A percentile compares a stretch with the other conserved stretches of the same genome.
These are phyloP conservation scores for Dicentrarchus labrax DNA, from an alignment of 2,113 vertebrate genomes.

Conservation along the genomic window DNA sequence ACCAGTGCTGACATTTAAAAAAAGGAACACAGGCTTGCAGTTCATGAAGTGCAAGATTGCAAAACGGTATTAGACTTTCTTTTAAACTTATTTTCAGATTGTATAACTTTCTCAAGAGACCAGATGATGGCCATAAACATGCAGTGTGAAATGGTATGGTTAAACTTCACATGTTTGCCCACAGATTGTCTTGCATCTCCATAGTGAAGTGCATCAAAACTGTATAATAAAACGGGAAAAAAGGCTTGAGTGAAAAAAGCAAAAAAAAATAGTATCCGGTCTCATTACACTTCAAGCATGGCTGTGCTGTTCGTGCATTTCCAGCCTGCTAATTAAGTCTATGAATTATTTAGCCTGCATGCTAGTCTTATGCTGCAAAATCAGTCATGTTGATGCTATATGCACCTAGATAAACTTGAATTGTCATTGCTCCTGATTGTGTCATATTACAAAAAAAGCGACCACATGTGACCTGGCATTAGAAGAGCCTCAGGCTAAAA, in stretches of 20 bases:
- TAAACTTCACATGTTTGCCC: neutral
- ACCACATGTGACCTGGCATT: constrained; percentile 35
- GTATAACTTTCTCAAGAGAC: neutral
- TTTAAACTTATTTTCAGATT: neutral
- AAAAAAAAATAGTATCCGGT: constrained; percentile 10
- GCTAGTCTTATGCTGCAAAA: constrained; percentile 54
- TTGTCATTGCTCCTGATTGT: constrained; percentile 37
- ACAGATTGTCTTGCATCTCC: neutral
- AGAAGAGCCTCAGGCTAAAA: constrained; percentile 7
- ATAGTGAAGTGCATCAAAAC: neutral
- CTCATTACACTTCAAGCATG: constrained; percentile 35
- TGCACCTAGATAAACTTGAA: constrained; percentile 50
- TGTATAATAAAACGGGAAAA: constrained; percentile 10
- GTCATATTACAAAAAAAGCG: constrained; percentile 31
- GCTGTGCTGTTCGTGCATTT: constrained; percentile 51
- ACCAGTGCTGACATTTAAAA: constrained; percentile 10
- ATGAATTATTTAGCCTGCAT: constrained; percentile 67
- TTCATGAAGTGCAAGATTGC: neutral
- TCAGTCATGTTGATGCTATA: constrained; percentile 39
- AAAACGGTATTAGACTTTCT: neutral
- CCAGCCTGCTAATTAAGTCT: constrained; percentile 58
- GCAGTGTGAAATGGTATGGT: neutral
- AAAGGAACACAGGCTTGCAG: neutral
- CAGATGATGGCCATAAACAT: neutral
- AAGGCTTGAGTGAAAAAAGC: neutral